phyloP scores from a whole-genome alignment of 2,113 vertebrate species.

The Dermatemys mawii region DNA sequence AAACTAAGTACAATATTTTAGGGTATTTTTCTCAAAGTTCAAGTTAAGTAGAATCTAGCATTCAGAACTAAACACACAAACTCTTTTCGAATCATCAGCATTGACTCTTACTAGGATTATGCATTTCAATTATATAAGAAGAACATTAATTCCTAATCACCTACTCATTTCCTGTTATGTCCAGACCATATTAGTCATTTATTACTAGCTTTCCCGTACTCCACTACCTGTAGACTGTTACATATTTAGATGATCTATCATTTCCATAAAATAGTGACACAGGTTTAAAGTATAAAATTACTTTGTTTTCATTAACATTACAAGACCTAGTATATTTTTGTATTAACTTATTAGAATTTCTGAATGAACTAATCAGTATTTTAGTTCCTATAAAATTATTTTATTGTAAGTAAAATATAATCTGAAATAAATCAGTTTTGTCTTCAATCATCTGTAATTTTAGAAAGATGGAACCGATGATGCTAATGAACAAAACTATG shows the following conservation, averaged over 20 bases:
- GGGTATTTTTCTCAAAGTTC: neutral
- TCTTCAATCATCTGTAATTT: neutral
- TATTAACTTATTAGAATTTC: constrained; percentile 24
- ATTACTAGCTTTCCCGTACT: constrained; percentile 1
- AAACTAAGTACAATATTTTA: neutral
- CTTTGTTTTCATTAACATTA: neutral
- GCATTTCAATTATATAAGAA: constrained; percentile 35
- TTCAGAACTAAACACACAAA: neutral
- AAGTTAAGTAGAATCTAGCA: neutral
- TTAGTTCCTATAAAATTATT: neutral
- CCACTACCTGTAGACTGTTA: constrained; percentile 23
- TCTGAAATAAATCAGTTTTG: neutral
- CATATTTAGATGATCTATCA: constrained; percentile 31
- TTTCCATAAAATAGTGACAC: neutral
- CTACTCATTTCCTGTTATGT: constrained; percentile 42
- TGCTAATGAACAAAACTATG: neutral
- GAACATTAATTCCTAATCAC: constrained; percentile 46
- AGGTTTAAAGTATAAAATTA: constrained; percentile 2
- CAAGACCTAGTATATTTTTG: neutral
- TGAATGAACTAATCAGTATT: neutral
- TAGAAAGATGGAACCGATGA: neutral
- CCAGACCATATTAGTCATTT: neutral
- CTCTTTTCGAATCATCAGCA: neutral
- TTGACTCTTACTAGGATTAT: neutral
- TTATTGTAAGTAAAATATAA: neutral